Conservation (phyloP, 2,888 invertebrate species). For the Phanerotoma sp. region DNA sequence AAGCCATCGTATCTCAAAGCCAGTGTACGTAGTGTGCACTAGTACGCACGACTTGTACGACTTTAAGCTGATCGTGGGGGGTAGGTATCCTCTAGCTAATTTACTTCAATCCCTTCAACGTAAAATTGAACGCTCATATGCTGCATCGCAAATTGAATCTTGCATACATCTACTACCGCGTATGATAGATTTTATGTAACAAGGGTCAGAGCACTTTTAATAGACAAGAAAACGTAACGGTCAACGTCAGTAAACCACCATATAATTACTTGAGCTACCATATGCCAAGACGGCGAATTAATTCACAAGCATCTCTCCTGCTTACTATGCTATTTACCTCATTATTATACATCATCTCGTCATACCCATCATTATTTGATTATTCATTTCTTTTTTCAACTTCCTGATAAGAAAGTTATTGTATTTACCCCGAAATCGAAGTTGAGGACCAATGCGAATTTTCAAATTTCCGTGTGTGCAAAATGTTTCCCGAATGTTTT, state of each 20-base stretch:
- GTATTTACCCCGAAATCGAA: no score
- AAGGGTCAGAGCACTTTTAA: slow-evolving; percentile 2
- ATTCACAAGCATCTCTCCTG: background rate
- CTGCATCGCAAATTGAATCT: slow-evolving; percentile 18
- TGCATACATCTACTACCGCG: slow-evolving; percentile 5
- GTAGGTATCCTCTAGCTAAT: slow-evolving; percentile 21
- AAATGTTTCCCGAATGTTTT: no score
- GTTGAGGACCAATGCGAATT: no score
- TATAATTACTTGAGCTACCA: background rate
- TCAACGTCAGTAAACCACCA: slow-evolving; percentile 1
- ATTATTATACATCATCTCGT: no score
- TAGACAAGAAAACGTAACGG: slow-evolving; percentile 3
- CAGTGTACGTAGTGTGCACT: slow-evolving; percentile 9
- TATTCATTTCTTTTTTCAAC: no score
- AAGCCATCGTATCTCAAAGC: slow-evolving; percentile 20
- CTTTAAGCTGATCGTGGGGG: slow-evolving; percentile 19
- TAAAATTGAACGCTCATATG: slow-evolving; percentile 8
- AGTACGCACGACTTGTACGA: slow-evolving; percentile 5
- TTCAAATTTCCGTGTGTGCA: no score
- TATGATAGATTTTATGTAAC: slow-evolving; percentile 6
- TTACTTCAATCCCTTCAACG: slow-evolving; percentile 12
- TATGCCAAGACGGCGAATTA: background rate
- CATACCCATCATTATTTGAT: no score
- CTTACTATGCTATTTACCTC: no score
- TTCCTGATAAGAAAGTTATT: no score